A percentile compares a stretch with the other conserved stretches of the same genome.
phyloP scores from a whole-genome alignment of 2,113 vertebrate species.

The Laticauda colubrina region DNA sequence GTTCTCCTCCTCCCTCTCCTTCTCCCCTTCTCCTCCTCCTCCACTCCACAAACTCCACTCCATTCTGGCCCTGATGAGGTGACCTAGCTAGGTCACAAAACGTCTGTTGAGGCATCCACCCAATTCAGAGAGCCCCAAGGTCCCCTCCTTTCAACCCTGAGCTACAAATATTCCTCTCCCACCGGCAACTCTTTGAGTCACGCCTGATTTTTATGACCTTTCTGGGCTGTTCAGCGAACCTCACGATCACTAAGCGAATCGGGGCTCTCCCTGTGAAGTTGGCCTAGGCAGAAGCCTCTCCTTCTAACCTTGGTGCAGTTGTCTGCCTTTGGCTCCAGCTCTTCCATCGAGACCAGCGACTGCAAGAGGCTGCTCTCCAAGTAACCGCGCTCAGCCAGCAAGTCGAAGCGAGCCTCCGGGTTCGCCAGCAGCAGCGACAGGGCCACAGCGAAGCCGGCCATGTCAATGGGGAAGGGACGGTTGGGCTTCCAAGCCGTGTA shows the following conservation, averaged over 20 bases:
- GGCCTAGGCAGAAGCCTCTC: no score
- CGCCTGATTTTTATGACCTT: no score
- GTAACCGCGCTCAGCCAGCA: slow-evolving; percentile 82
- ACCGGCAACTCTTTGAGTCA: no score
- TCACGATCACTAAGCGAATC: neutral
- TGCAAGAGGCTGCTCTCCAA: slow-evolving; percentile 88
- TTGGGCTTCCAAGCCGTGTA: slow-evolving; percentile 88
- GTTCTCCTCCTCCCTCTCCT: no score
- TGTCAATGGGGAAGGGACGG: slow-evolving; percentile 88
- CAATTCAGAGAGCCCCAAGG: no score
- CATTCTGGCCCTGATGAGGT: neutral
- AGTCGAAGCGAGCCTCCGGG: slow-evolving; percentile 78
- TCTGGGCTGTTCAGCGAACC: no score
- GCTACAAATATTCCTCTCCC: no score
- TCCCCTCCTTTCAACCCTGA: no score
- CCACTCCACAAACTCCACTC: neutral
- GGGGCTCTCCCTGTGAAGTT: no score
- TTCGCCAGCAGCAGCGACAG: slow-evolving; percentile 78
- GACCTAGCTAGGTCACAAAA: neutral
- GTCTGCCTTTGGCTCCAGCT: slow-evolving; percentile 87
- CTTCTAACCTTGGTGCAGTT: slow-evolving; percentile 80
- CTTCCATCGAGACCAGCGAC: slow-evolving; percentile 80
- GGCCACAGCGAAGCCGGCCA: slow-evolving; percentile 87
- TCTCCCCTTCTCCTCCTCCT: neutral
- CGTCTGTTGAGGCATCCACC: neutral